These are phyloP conservation scores for Oncorhynchus clarkii DNA, from an alignment of 2,113 vertebrate genomes.

Conservation along the genomic window DNA sequence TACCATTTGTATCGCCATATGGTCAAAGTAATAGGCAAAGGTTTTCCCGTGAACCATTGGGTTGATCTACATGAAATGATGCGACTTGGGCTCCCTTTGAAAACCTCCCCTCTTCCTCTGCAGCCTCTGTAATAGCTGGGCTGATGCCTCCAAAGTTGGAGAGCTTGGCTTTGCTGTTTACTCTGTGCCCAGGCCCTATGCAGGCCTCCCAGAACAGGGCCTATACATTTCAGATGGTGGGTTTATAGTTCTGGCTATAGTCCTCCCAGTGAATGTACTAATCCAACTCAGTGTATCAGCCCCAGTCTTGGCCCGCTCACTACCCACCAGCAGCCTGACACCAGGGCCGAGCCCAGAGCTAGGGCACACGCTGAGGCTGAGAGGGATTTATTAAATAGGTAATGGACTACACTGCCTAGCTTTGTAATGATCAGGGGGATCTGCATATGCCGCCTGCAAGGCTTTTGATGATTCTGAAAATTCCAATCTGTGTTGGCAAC, in stretches of 20 bases:
- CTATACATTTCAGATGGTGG: background rate
- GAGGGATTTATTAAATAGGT: constrained; percentile 38
- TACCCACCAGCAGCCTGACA: background rate
- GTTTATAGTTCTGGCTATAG: constrained; percentile 5
- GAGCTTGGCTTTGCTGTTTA: background rate
- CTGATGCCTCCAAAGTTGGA: background rate
- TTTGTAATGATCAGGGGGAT: constrained; percentile 47
- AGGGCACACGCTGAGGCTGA: constrained; percentile 13
- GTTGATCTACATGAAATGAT: too few species aligned
- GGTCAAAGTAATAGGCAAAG: too few species aligned
- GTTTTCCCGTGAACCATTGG: too few species aligned
- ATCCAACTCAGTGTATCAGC: constrained; percentile 16
- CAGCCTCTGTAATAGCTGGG: background rate
- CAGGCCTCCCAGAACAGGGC: background rate
- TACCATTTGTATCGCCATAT: too few species aligned
- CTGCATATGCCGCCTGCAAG: constrained; percentile 12
- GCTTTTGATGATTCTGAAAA: constrained; percentile 30
- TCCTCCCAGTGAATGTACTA: constrained; percentile 6
- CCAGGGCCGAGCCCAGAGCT: background rate
- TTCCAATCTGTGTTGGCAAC: constrained; percentile 31
- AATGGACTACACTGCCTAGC: constrained; percentile 36
- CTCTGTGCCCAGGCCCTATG: background rate
- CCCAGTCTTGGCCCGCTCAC: background rate
- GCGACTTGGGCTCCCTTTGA: too few species aligned
- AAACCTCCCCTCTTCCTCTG: too few species aligned